Evolutionary conservation across 2,113 vertebrate genomes (phyloP).

Genomic region (Ceratotherium simum): DNA sequence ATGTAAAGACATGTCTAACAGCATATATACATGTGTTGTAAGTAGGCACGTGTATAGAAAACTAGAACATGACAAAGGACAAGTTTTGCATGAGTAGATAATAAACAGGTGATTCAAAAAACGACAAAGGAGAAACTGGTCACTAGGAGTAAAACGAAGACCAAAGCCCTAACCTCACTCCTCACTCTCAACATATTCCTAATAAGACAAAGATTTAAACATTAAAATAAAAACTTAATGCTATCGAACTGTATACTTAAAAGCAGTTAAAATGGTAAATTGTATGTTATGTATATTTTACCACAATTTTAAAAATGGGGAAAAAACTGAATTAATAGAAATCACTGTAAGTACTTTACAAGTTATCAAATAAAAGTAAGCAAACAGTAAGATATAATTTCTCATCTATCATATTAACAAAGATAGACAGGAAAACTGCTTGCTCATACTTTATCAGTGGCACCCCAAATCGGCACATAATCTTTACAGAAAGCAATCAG

Average conservation of each 20-base stretch:
- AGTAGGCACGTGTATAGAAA: not conserved
- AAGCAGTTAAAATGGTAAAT: not conserved
- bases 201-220: constrained; percentile 37
- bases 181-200: not conserved
- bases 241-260: not conserved
- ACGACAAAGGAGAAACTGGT: not conserved
- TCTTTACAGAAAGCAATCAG: constrained; percentile 32
- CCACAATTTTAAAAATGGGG: not conserved
- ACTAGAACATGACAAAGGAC: not conserved
- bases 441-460: not conserved
- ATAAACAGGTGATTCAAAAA: not conserved
- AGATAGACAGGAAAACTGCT: not conserved
- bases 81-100: not conserved
- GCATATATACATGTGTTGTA: not conserved
- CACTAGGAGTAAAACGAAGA: not conserved
- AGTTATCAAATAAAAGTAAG: constrained; percentile 27
- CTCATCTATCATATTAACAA: constrained; percentile 27
- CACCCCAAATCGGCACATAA: not conserved
- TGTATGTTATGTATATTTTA: not conserved
- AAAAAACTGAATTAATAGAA: not conserved
- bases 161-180: not conserved
- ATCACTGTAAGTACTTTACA: not conserved
- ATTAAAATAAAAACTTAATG: constrained; percentile 44
- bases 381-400: not conserved
- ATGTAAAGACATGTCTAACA: not conserved